Evolutionary conservation across 2,113 vertebrate genomes (phyloP), one percentile per base, ranked within the genome.

Genomic region (Corynorhinus townsendii): DNA sequence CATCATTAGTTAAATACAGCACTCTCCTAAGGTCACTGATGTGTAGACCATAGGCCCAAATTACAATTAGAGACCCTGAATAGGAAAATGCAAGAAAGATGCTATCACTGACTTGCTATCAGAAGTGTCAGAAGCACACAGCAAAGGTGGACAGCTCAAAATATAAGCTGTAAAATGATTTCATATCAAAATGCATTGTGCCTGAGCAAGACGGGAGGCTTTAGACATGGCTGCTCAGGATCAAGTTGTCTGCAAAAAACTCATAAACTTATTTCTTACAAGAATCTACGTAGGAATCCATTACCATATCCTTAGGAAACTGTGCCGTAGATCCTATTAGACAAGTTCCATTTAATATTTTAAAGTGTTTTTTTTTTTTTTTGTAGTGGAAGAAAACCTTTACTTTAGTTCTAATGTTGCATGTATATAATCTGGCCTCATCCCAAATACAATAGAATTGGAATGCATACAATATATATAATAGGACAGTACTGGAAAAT

Each of bases 311-410:
- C n/a, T 73, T 59, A 52, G 54, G 43, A 56, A 93, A 73, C 33
- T 84, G 64, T 91, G 35, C 30, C 33, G 5, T 49, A 35, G 40
- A 86, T 49, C 35, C 62, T 69, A 35, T 86, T 68, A 93, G 45
- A 80, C 19, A 68, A 83, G 35, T 92, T 96, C 38, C 35, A 71
- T 68, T 75, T 92, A 86, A 75, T 79, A 66, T 89, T 95, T 96
- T 81, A 33, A 49, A 79, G 68, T 11, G 40, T 38, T 75, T 87
- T 71, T 47, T 38, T 75, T 87, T 71, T 49, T 76, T 49, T 43
- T 85, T 85, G 86, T 47, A 76, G 33, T 88, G 77, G 64, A 90
- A 93, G 40, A 87, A 94, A 94, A 68, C 11, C 2, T 81, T 89
- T 95, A 81, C 59, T 93, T 89, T 45, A 82, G 43, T 66, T 86